Evolutionary conservation across 2,113 vertebrate genomes (phyloP), one percentile per base, ranked within the genome.

Genomic region (Heterocephalus glaber): DNA sequence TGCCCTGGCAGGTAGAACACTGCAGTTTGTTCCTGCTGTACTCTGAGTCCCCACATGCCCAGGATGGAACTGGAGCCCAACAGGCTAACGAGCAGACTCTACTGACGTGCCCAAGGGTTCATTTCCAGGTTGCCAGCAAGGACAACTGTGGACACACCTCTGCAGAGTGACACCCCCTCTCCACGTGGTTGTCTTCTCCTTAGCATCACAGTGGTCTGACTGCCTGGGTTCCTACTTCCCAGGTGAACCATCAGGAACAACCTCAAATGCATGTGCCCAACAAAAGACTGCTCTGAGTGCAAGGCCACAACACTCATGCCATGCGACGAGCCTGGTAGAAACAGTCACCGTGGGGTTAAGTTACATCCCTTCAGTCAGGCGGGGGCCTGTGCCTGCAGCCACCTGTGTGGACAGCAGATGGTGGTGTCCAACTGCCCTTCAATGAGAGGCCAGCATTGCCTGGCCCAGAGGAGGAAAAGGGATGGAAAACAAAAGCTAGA

Each of bases 221-320:
- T 33, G 41, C 61, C 77, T 24, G 33, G 35, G 49, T 12, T 11
- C 83, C 82, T 19, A 16, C 20, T 20, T 20, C 47, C 61, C 81
- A 58, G 0, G 0, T 3, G 60, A 47, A 0, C 60, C 33, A 3
- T 11, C 4, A 3, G 13, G 16, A 63, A 26, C 6, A 60, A 56
- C n/a, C n/a, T 74, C 77, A 74, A 72, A 47, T 5, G 20, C 2
- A 60, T 1, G 2, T 11, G 44, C 22, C 56, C 61, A 65, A 14
- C 28, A 35, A 58, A 92, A 72, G 35, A n/a, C 8, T 14, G 58
- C 47, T 30, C 12, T 7, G 72, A 35, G 80, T 33, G 33, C 81
- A 17, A 56, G 35, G 63, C 70, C 54, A 17, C 3, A 16, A 3
- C 33, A 17, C 76, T 44, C 0, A 0, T 0, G 33, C 41, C 30